Evolutionary conservation across 1,140 invertebrate species (phyloP).

Genomic region (Aleiodes sp.): DNA sequence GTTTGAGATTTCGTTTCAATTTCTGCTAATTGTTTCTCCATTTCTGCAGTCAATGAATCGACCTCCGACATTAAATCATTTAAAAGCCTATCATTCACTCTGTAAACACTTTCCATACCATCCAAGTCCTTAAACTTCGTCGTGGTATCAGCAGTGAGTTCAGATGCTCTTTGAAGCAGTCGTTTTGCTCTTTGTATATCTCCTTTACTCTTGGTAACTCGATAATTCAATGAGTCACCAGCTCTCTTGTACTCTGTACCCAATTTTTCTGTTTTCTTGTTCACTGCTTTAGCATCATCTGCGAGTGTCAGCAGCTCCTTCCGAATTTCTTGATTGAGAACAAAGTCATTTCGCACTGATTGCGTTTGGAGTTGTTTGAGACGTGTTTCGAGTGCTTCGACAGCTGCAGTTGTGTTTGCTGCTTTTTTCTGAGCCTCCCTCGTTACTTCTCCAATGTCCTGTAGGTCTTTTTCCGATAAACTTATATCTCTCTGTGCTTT

Average conservation of each 20-base stretch:
- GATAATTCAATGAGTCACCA: slow-evolving; percentile 69
- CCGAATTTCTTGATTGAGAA: slow-evolving; percentile 69
- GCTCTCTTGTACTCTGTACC: slow-evolving; percentile 71
- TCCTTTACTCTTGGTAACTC: slow-evolving; percentile 71
- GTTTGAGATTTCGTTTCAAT: slow-evolving; percentile 57
- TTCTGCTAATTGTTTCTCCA: slow-evolving; percentile 52
- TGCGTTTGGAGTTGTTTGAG: slow-evolving; percentile 79
- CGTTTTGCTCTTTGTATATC: slow-evolving; percentile 78
- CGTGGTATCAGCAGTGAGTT: slow-evolving; percentile 79
- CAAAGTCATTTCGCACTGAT: slow-evolving; percentile 78
- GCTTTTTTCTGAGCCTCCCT: slow-evolving; percentile 78
- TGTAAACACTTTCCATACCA: slow-evolving; percentile 67
- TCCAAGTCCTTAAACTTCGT: slow-evolving; percentile 78
- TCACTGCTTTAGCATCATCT: slow-evolving; percentile 68
- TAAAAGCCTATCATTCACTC: slow-evolving; percentile 57
- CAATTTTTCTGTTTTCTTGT: slow-evolving; percentile 66
- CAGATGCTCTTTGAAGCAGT: slow-evolving; percentile 78
- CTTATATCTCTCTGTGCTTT: slow-evolving; percentile 83
- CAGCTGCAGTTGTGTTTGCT: slow-evolving; percentile 75
- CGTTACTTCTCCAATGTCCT: slow-evolving; percentile 76
- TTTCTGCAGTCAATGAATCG: slow-evolving; percentile 50
- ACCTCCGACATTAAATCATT: slow-evolving; percentile 55
- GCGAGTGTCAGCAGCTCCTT: slow-evolving; percentile 68
- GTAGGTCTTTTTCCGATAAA: slow-evolving; percentile 78
- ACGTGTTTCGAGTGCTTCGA: slow-evolving; percentile 73